phyloP scores from a whole-genome alignment of 2,113 vertebrate species.

The Chinchilla lanigera region DNA sequence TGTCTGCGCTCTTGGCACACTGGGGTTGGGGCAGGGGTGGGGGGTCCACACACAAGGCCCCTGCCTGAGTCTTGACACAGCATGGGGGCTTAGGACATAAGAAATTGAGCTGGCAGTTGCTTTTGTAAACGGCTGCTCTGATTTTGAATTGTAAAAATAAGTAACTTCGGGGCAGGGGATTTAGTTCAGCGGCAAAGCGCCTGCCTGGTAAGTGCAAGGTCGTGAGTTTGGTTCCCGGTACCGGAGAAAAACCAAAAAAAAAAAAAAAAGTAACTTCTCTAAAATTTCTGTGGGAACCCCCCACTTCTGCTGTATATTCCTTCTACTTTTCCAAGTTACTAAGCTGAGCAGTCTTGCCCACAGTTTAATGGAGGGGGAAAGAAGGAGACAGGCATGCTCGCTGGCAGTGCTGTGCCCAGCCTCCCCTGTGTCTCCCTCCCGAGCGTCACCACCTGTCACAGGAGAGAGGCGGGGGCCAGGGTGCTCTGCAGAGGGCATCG shows the following conservation, averaged over 20 bases:
- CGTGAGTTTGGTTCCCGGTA: too few relatives aligned
- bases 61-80: background rate
- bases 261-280: conserved; percentile 8
- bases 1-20: background rate
- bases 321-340: background rate
- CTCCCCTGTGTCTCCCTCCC: background rate
- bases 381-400: background rate
- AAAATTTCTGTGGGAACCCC: conserved; percentile 1
- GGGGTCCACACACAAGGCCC: too few relatives aligned
- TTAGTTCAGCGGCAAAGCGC: too few relatives aligned
- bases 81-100: background rate
- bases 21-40: background rate
- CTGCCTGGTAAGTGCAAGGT: too few relatives aligned
- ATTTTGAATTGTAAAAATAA: conserved; percentile 32
- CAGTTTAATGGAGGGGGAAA: background rate
- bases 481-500: background rate
- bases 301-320: background rate
- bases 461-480: background rate
- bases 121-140: background rate
- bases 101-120: background rate
- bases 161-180: too few relatives aligned
- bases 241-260: too few relatives aligned
- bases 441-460: background rate
- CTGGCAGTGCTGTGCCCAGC: background rate
- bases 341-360: background rate